Conservation (phyloP, 2,888 invertebrate species). For the Heliconius hortense region DNA sequence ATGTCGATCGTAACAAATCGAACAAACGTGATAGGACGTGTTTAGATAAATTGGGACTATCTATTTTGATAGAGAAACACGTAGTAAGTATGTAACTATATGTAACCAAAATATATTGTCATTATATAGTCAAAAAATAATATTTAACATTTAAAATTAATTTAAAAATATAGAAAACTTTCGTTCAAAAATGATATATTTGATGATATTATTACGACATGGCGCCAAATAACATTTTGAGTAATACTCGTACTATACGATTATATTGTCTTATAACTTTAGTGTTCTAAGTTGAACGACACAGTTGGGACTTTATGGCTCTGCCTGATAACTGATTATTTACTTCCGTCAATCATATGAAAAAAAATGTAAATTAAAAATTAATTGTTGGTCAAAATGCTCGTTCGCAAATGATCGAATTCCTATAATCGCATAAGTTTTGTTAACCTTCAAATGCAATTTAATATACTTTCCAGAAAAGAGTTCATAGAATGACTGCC, state of each 20-base stretch:
- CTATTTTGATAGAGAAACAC: background rate
- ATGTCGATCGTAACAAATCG: constrained; percentile 15
- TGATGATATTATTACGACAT: background rate
- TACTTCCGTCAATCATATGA: too few species aligned
- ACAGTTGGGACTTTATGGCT: too few species aligned
- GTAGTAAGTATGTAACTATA: background rate
- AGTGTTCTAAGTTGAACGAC: too few species aligned
- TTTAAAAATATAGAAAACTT: background rate
- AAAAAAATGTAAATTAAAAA: background rate
- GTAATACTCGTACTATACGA: too few species aligned
- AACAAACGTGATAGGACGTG: constrained; percentile 16
- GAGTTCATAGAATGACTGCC: too few species aligned
- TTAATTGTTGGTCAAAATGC: background rate
- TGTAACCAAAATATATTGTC: background rate
- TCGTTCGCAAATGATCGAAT: background rate
- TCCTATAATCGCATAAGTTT: too few species aligned
- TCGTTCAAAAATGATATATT: background rate
- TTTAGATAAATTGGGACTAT: constrained; percentile 11
- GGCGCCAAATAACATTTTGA: too few species aligned
- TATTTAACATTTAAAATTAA: background rate
- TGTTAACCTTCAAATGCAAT: too few species aligned
- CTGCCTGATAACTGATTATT: too few species aligned
- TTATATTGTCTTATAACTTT: too few species aligned
- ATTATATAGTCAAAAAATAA: background rate
- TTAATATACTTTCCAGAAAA: too few species aligned